Evolutionary conservation across 2,113 vertebrate genomes (phyloP).

Genomic region (Peromyscus maniculatus): DNA sequence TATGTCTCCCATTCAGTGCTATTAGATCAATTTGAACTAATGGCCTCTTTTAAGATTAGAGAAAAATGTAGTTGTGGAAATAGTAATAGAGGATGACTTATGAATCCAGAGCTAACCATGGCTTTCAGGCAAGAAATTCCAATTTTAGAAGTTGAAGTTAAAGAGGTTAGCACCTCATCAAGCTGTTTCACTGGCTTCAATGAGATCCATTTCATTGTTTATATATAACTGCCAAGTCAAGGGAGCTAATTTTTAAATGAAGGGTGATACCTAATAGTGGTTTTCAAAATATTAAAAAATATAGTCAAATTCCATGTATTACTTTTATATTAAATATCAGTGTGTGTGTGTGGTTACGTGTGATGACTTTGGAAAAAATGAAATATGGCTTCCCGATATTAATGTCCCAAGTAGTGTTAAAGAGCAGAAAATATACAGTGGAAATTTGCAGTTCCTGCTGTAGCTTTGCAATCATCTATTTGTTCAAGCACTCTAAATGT

Average conservation of each 20-base stretch:
- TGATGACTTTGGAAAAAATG: background rate
- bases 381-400: background rate
- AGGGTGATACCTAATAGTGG: background rate
- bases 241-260: background rate
- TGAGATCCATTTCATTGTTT: constrained; percentile 2
- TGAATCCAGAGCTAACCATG: constrained; percentile 13
- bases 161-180: constrained; percentile 43
- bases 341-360: accelerated
- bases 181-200: constrained; percentile 1
- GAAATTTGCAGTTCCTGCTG: background rate
- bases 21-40: constrained; percentile 46
- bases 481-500: background rate
- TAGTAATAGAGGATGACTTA: background rate
- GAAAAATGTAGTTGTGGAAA: constrained; percentile 23
- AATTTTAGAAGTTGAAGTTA: constrained; percentile 33
- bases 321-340: background rate
- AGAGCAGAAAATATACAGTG: background rate
- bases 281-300: too few relatives aligned
- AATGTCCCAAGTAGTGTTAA: background rate
- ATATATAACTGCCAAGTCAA: background rate
- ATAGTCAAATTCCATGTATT: background rate
- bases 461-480: background rate
- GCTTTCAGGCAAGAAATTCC: constrained; percentile 31
- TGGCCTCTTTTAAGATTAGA: constrained; percentile 38
- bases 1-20: background rate